Percentiles rank a stretch among this genome's conserved stretches.
phyloP scores from a whole-genome alignment of 2,888 invertebrate species.

The Argyra leucocephala region DNA sequence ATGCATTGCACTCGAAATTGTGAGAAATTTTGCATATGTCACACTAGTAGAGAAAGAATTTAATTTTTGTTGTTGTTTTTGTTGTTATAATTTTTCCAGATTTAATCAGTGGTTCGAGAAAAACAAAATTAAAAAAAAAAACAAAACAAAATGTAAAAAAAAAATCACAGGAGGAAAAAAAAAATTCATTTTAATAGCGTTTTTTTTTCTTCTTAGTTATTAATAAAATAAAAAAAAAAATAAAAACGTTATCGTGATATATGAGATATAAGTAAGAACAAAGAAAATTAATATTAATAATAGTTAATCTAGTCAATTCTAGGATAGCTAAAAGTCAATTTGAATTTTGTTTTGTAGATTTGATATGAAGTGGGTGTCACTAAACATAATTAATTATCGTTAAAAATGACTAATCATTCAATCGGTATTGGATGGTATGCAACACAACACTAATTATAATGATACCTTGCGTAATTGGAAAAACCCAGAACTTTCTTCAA shows the following conservation, averaged over 20 bases:
- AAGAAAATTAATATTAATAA: too few species aligned
- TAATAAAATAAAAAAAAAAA: too few species aligned
- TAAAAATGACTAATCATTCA: too few species aligned
- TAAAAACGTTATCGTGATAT: neutral
- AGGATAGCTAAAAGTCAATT: too few species aligned
- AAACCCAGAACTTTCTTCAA: too few species aligned
- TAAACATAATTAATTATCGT: too few species aligned
- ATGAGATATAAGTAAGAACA: neutral
- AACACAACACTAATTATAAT: too few species aligned
- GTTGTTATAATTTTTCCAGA: neutral
- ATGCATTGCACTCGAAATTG: conserved; percentile 5
- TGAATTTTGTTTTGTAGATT: too few species aligned
- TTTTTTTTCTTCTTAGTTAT: neutral
- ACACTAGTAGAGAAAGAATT: neutral
- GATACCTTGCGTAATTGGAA: too few species aligned
- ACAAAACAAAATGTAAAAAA: neutral
- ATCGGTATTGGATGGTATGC: too few species aligned
- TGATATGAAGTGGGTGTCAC: too few species aligned
- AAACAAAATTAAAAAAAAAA: neutral
- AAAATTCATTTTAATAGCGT: neutral
- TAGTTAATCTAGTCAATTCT: too few species aligned
- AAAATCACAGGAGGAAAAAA: neutral
- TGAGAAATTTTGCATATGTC: neutral
- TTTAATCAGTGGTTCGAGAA: neutral
- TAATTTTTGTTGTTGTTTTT: neutral